Evolutionary conservation across 2,113 vertebrate species (phyloP).

Genomic region (Indicator maculatus): DNA sequence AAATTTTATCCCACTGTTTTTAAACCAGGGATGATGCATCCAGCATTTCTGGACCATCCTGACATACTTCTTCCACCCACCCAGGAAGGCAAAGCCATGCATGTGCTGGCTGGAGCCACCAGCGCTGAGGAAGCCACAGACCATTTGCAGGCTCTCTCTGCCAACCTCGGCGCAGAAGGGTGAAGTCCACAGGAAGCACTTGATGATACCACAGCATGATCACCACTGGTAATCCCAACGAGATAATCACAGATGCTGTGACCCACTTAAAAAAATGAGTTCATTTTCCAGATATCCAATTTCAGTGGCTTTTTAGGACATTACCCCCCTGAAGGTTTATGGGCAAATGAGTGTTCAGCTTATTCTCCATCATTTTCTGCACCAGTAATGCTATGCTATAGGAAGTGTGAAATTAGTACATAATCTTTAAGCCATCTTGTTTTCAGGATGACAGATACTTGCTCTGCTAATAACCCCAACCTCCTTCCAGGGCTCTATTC

Average conservation of each 20-base stretch:
- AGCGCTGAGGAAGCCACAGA: background rate
- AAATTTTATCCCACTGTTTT: fast-evolving
- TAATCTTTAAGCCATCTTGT: constrained; percentile 60
- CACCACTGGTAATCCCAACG: constrained; percentile 57
- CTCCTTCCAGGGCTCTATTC: background rate
- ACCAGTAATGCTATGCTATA: constrained; percentile 36
- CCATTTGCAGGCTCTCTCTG: background rate
- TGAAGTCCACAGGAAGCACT: constrained; percentile 23
- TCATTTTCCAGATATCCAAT: constrained; percentile 69
- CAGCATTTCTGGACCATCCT: background rate
- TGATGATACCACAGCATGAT: constrained; percentile 30
- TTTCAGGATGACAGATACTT: constrained; percentile 36
- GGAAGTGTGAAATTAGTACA: constrained; percentile 63
- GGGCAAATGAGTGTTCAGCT: constrained; percentile 60
- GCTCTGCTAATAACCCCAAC: background rate
- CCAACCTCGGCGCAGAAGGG: constrained; percentile 20
- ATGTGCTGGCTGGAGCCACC: background rate
- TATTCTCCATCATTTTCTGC: constrained; percentile 60
- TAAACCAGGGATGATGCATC: background rate
- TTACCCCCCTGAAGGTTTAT: constrained; percentile 59
- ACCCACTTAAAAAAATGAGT: constrained; percentile 74
- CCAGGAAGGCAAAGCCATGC: background rate
- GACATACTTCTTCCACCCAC: background rate
- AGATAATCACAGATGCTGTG: constrained; percentile 75
- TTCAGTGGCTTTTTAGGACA: constrained; percentile 73